Base-by-base conservation (phyloP, 2,113 vertebrate species). In the Scomber scombrus region DNA sequence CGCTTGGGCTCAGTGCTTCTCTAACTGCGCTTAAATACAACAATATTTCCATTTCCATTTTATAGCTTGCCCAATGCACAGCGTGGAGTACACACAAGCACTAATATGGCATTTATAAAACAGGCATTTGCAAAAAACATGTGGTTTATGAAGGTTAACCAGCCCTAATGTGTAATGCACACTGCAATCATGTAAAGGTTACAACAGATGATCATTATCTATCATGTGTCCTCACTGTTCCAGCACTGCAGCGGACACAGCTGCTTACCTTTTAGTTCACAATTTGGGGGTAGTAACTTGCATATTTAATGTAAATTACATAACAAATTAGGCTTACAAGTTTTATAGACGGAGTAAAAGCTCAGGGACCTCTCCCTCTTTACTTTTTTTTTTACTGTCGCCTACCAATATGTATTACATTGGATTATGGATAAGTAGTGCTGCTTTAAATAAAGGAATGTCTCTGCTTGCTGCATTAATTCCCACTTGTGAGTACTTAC, bases 151-250 rank as follows among this genome's bases (percentile, higher is more conserved):
- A 46, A 40, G 67, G 67, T 78, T 49, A 83, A 75, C 75, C 21
- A 45, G 40, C 66, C 80, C 29, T 75, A 79, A 79, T 77, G 49
- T 43, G 14, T 66, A 70, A 77, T 50, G 67, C 29, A 49, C 71
- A 29, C 51, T 64, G 63, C 79, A 79, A 83, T 80, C 23, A 49
- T 54, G 75, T 49, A 75, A 51, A 86, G 68, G 74, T 78, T 84
- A 58, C 12, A 56, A 50, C 21, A 64, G 66, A 34, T 49, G 34
- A 9, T 40, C 7, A 72, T 82, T 23, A 80, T 68, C 34, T 43
- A 61, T 72, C 71, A 68, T 46, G 63, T n/a, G 19, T 47, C 13
- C 51, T 66, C 34, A 0, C 71, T 66, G 66, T 29, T 69, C 4
- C 8, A 21, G 14, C 57, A 3, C 26, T 43, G 50, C 64, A 46